phyloP scores from a whole-genome alignment of 1,140 invertebrate species.

The Bombus consobrinus region DNA sequence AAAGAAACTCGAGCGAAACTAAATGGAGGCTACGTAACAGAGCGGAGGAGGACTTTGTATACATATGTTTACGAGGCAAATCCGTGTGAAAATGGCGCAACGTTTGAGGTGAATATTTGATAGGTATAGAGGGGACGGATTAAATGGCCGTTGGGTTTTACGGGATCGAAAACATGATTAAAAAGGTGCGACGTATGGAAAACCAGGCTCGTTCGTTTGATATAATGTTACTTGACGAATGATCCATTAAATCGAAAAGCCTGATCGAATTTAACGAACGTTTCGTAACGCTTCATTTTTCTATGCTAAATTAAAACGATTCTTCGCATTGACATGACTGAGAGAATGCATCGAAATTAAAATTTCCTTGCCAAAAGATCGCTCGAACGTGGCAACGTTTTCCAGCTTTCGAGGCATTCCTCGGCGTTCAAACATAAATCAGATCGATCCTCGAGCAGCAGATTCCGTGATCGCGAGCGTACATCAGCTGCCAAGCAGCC shows the following conservation, averaged over 20 bases:
- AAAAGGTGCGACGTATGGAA: background rate
- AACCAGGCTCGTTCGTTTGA: background rate
- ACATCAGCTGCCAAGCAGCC: conserved; percentile 26
- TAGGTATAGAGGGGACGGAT: background rate
- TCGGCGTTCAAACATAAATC: background rate
- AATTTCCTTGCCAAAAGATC: background rate
- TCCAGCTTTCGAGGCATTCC: background rate
- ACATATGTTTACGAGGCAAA: background rate
- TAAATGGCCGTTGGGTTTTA: background rate
- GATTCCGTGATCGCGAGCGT: conserved; percentile 9
- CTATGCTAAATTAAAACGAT: background rate
- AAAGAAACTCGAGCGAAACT: background rate
- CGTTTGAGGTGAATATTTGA: conserved; percentile 2
- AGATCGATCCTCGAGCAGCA: background rate
- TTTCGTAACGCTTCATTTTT: background rate
- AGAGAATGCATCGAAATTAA: background rate
- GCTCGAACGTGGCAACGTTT: background rate
- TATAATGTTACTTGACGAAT: conserved; percentile 6
- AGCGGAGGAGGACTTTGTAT: background rate
- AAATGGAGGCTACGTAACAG: background rate
- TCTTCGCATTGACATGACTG: too few species aligned
- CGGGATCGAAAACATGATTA: too few species aligned
- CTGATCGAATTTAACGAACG: background rate
- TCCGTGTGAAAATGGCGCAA: background rate
- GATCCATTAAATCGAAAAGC: conserved; percentile 8